Evolutionary conservation across 1,140 invertebrate species (phyloP).

Genomic region (Bathynomus jamesi): DNA sequence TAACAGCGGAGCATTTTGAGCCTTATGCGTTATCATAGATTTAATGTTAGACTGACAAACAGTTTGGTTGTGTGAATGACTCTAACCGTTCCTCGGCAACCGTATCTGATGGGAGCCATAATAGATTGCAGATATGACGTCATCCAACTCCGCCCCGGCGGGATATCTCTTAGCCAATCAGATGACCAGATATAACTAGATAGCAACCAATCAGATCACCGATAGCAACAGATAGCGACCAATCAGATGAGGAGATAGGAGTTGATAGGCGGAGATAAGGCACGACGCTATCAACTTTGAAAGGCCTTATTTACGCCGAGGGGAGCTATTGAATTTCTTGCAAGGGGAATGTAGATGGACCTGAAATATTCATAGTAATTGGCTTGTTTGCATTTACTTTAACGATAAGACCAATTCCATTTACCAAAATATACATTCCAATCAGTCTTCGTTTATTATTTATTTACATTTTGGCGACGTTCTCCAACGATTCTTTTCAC

Average conservation of each 20-base stretch:
- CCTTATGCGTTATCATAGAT: constrained; percentile 35
- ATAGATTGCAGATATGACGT: constrained; percentile 38
- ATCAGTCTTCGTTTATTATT: not conserved
- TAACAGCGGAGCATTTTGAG: constrained; percentile 24
- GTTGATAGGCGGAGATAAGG: constrained; percentile 30
- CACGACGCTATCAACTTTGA: constrained; percentile 16
- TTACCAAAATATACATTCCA: not conserved
- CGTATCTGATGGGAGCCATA: constrained; percentile 35
- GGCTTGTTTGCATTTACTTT: not conserved
- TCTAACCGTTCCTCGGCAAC: constrained; percentile 32
- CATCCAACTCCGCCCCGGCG: constrained; percentile 28
- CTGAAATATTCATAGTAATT: constrained; percentile 1
- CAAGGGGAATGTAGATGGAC: not conserved
- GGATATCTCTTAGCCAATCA: constrained; percentile 36
- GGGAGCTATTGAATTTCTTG: constrained; percentile 25
- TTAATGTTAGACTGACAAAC: constrained; percentile 37
- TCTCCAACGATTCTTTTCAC: too few species aligned
- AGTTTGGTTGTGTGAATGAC: constrained; percentile 35
- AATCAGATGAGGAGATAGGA: constrained; percentile 34
- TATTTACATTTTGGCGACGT: too few species aligned
- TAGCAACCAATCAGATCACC: constrained; percentile 36
- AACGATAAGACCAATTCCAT: not conserved
- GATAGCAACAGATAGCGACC: constrained; percentile 36
- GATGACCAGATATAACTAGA: constrained; percentile 34
- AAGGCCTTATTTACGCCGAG: constrained; percentile 26